These are phyloP conservation scores for Kryptolebias marmoratus DNA, from an alignment of 2,113 vertebrate species.

Conservation along the genomic window DNA sequence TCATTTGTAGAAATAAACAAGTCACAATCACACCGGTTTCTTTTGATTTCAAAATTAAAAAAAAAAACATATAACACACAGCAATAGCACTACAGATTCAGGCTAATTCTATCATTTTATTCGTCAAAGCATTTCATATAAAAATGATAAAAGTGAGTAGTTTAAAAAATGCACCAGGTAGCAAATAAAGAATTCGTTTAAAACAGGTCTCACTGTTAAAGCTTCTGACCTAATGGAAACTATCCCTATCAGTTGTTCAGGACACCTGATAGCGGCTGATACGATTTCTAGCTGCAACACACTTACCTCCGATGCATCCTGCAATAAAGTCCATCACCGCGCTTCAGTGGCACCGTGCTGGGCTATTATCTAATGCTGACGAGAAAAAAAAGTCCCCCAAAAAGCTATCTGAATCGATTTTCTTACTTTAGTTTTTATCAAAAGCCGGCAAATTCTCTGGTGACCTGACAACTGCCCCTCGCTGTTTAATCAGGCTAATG, in stretches of 20 bases:
- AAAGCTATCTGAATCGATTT: neutral
- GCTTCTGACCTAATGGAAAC: neutral
- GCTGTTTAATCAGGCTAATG: neutral
- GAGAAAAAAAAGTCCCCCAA: neutral
- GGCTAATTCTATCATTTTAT: too few relatives aligned
- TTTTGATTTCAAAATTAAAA: neutral
- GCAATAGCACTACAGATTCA: neutral
- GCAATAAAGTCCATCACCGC: constrained; percentile 92
- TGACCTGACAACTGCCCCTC: neutral
- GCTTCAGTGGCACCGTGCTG: constrained; percentile 14
- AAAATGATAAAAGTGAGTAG: too few relatives aligned
- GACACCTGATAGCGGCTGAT: neutral
- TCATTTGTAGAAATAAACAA: neutral
- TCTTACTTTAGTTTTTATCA: neutral
- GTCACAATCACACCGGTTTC: too few relatives aligned
- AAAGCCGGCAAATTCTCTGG: neutral
- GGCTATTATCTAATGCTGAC: neutral
- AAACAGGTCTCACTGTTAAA: neutral
- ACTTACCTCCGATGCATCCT: constrained; percentile 91
- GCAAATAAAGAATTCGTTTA: neutral
- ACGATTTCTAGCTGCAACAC: neutral
- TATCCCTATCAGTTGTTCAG: neutral
- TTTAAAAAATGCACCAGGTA: too few relatives aligned
- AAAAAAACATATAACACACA: neutral
- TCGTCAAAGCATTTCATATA: too few relatives aligned